Conservation (phyloP, 2,888 invertebrate species). For the Coenonympha glycerion region DNA sequence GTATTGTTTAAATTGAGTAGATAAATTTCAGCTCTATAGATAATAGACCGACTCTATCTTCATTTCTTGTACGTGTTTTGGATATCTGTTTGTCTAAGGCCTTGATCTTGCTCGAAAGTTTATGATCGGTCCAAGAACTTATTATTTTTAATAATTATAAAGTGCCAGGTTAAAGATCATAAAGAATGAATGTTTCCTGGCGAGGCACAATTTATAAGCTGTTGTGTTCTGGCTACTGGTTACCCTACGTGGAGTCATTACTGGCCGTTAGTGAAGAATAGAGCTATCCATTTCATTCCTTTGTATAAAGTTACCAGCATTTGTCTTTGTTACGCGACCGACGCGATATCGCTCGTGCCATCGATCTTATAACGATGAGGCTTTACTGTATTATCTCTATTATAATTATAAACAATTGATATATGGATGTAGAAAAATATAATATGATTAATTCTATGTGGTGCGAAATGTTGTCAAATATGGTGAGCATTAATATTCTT, state of each 20-base stretch:
- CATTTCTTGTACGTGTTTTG: no score
- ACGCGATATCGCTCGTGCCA: slow-evolving; percentile 35
- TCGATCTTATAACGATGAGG: slow-evolving; percentile 22
- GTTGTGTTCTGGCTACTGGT: slow-evolving; percentile 29
- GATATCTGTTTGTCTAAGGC: no score
- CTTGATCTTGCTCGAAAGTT: no score
- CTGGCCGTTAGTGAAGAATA: slow-evolving; percentile 55
- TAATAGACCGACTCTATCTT: no score
- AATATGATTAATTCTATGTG: no score
- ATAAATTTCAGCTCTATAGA: no score
- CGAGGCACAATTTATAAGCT: slow-evolving; percentile 5
- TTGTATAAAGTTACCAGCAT: slow-evolving; percentile 58
- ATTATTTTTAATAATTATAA: not conserved
- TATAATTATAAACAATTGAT: not conserved
- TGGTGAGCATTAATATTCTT: no score
- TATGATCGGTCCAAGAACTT: no score
- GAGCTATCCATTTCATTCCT: slow-evolving; percentile 45
- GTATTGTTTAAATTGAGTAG: no score
- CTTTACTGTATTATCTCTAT: slow-evolving; percentile 14
- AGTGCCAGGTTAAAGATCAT: not conserved
- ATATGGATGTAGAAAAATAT: not conserved
- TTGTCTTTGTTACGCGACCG: slow-evolving; percentile 59
- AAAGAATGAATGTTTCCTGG: slow-evolving; percentile 5
- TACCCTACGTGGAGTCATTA: slow-evolving; percentile 58
- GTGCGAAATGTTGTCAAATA: no score